phyloP scores from a whole-genome alignment of 2,113 vertebrate genomes.

The Phoxinus phoxinus region DNA sequence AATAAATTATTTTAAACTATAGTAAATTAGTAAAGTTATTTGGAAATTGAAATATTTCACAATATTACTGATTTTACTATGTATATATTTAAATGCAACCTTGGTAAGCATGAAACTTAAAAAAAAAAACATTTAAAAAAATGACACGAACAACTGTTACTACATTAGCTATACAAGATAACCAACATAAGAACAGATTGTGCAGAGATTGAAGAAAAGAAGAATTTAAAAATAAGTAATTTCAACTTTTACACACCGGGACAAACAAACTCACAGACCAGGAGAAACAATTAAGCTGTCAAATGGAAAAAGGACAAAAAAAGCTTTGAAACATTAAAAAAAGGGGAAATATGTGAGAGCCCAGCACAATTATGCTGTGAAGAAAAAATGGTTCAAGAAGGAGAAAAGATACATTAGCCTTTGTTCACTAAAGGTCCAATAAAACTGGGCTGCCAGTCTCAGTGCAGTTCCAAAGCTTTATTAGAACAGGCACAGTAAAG shows the following conservation, averaged over 20 bases:
- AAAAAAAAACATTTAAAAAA: background rate
- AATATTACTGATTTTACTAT: background rate
- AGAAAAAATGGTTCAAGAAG: background rate
- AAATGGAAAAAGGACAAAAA: background rate
- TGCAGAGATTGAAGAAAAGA: background rate
- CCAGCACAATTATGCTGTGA: no score
- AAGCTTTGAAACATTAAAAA: no score
- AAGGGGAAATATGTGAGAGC: no score
- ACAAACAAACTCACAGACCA: background rate
- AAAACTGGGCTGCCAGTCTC: constrained; percentile 21
- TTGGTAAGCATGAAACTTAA: background rate
- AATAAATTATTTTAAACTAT: no score
- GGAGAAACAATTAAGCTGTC: background rate
- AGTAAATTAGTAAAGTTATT: no score
- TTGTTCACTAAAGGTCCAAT: constrained; percentile 27
- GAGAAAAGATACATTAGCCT: background rate
- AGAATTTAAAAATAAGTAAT: background rate
- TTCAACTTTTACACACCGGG: background rate
- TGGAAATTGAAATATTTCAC: no score
- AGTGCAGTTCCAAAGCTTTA: constrained; percentile 12
- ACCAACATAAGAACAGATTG: background rate
- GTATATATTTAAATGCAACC: background rate
- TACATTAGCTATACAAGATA: background rate
- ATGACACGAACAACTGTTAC: background rate
- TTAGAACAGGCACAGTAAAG: constrained; percentile 26